Evolutionary conservation across 2,888 invertebrate species (phyloP), one percentile per base, ranked within the genome.

Genomic region (Bombyx huttoni): DNA sequence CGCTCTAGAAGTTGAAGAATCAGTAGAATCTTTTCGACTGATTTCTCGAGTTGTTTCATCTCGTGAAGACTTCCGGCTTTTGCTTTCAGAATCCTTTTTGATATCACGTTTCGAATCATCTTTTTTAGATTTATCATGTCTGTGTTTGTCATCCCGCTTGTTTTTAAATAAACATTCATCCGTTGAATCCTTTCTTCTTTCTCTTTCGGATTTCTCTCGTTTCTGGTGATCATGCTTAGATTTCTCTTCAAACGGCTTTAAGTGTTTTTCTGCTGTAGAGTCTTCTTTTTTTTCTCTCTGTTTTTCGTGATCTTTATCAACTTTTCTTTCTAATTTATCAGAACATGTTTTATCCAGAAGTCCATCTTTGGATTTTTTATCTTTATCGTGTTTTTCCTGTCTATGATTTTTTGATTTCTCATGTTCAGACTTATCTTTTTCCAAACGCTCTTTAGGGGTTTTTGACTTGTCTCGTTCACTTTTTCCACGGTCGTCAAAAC

Each of bases 91-190:
- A 47, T 86, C 86, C 61, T 81, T 81, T 75, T 89, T 90, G 53
- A 63, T 66, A 24, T 90, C 90, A 47, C 78, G 74, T 66, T 85
- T 87, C 40, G 65, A 53, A 7, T 87, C 89, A 51, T 86, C 88
- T 65, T 85, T 87, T 62, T 77, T 83, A 49, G 68, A 59, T 62
- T 76, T 75, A 14, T 87, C 86, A 60, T 83, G 72, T 71, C 81
- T 89, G 64, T 89, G 81, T 72, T 82, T 89, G 53, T 91, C 91
- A 45, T 87, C 87, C 60, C 80, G 85, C 79, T 78, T 86, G 12
- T 56, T 54, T 60, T 79, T 82, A 13, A 59, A 54, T n/a, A 49
- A 6, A 52, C 56, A 59, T 51, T 84, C 84, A 35, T 83, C 78
- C 2, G 63, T 53, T 9, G 63, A 63, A 52, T 86, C 84, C 60